Percentiles rank a stretch among this genome's conserved stretches.
Evolutionary conservation across 1,140 invertebrate genomes (phyloP).

Genomic region (Sminthurides bifidus): DNA sequence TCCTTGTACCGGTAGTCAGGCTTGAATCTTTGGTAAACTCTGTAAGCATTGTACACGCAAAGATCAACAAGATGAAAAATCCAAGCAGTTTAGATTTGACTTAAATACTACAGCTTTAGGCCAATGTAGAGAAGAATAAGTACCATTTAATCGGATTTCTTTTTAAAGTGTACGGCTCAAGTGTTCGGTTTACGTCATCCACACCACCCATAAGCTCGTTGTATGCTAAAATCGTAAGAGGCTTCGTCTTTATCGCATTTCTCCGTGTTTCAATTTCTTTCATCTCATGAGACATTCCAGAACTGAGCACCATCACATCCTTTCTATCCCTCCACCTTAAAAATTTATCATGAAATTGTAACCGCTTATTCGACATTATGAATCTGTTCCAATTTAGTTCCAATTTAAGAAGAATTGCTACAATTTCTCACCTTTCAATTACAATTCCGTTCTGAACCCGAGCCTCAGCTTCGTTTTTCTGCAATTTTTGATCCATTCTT

Average conservation of each 20-base stretch:
- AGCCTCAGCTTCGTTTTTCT: not conserved
- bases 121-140: too few relatives aligned
- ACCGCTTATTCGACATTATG: too few relatives aligned
- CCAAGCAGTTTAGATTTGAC: too few relatives aligned
- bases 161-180: not conserved
- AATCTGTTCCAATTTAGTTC: too few relatives aligned
- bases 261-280: not conserved
- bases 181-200: not conserved
- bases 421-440: not conserved
- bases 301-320: not conserved
- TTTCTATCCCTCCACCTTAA: not conserved
- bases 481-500: not conserved
- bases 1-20: too few relatives aligned
- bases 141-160: not conserved
- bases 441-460: not conserved
- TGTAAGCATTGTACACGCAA: too few relatives aligned
- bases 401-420: too few relatives aligned
- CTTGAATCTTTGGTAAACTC: too few relatives aligned
- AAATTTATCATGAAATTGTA: too few relatives aligned
- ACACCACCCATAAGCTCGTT: not conserved
- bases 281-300: not conserved
- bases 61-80: too few relatives aligned
- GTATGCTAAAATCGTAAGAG: not conserved
- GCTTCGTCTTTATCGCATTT: not conserved
- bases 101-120: too few relatives aligned